A percentile compares a stretch with the other conserved stretches of the same genome.
phyloP scores from a whole-genome alignment of 1,140 invertebrate genomes.

The Leptinotarsa defecta region DNA sequence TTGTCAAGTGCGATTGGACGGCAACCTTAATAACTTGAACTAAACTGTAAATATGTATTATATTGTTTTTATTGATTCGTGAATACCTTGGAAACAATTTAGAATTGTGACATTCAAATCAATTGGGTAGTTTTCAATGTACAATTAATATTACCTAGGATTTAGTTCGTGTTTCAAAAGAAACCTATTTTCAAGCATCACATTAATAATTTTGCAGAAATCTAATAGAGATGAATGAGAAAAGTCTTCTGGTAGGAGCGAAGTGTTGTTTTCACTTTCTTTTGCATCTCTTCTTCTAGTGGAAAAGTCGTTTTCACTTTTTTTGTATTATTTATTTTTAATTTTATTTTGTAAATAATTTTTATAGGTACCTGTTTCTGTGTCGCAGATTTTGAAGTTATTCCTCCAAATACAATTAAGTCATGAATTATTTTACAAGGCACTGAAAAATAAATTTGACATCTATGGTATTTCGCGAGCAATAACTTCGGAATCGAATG shows the following conservation, averaged over 20 bases:
- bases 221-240: slow-evolving; percentile 33
- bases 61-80: not conserved
- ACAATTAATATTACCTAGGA: not conserved
- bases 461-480: no score
- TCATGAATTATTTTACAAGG: no score
- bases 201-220: slow-evolving; percentile 19
- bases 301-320: slow-evolving; percentile 29
- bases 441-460: no score
- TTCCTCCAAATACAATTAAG: not conserved
- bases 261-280: slow-evolving; percentile 13
- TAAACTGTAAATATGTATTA: not conserved
- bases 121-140: not conserved
- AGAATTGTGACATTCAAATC: not conserved
- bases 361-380: slow-evolving; percentile 55
- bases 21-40: no score
- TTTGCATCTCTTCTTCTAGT: slow-evolving; percentile 30
- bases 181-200: slow-evolving; percentile 25
- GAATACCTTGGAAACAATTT: not conserved
- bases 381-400: slow-evolving; percentile 41
- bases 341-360: slow-evolving; percentile 52
- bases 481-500: slow-evolving; percentile 29
- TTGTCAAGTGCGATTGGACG: no score
- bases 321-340: slow-evolving; percentile 38
- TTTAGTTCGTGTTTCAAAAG: not conserved
- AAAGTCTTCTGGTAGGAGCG: slow-evolving; percentile 31